Base-by-base conservation (phyloP, 2,888 invertebrate species). In the Drosophila leonis region DNA sequence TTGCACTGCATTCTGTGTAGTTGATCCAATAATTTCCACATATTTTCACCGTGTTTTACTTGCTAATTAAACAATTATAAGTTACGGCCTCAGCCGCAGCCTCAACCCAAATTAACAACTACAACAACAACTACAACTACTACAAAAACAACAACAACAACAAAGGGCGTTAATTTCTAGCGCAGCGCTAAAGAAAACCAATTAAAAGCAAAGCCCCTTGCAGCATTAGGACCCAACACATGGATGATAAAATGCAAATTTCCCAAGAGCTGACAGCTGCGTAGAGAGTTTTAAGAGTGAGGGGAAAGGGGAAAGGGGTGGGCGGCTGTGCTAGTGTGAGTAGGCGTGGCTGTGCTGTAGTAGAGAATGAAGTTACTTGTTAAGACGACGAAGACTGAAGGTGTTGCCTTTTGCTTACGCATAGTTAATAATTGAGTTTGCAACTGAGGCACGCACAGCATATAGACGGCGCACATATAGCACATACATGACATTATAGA, bases 31-130 rank as follows among this genome's bases (percentile, higher is more conserved):
- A 81, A 75, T 78, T 89, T 87, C 67, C 74, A 74, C 74, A 78
- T 78, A 87, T 83, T 83, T 87, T 54, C 81, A 78, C 42, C 60
- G 65, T 70, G 81, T 89, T 84, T 89, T 73, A 83, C 84, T 73
- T 87, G 84, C 84, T 89, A 87, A 84, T 84, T 87, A 84, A 84
- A 89, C 90, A 84, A 84, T 84, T 89, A 89, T 83, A 68, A 89
- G 74, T 79, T 76, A 70, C 61, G 70, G 75, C 83, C 72, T 39
- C 29, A 20, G 13, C 42, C 13, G 20, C 49, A 59, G 55, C 7
- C 15, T 51, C 52, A 56, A 65, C 18, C 70, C 73, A 88, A 88
- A 75, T 78, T 80, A 88, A 82, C 83, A 82, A 64, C 66, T 20
- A 18, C 0, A 12, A 0, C 18, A 10, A 5, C 41, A 3, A 24